Conservation (phyloP, 1,140 invertebrate species). For the Bacillus rossius region DNA sequence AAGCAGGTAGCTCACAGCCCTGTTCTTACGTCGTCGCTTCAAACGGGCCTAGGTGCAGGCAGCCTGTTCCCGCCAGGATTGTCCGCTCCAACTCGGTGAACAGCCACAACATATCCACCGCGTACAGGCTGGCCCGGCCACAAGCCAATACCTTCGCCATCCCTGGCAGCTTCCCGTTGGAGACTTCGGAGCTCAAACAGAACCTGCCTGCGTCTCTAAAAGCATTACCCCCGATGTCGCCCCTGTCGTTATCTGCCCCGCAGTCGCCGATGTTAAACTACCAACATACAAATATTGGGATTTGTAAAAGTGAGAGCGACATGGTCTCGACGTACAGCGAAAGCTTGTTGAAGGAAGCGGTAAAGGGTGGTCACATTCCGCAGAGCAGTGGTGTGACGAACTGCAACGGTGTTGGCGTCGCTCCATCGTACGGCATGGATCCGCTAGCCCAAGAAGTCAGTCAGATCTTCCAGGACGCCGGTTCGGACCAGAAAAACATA, state of each 20-base stretch:
- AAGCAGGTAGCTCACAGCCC: conserved; percentile 12
- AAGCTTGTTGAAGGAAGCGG: neutral
- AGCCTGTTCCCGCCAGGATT: neutral
- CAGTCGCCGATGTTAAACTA: conserved; percentile 12
- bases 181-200: conserved; percentile 7
- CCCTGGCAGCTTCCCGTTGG: conserved; percentile 5
- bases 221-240: conserved; percentile 11
- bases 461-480: conserved; percentile 46
- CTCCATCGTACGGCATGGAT: conserved; percentile 34
- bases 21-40: no score
- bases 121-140: conserved; percentile 19
- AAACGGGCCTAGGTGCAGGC: no score
- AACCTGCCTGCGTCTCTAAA: neutral
- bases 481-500: conserved; percentile 18
- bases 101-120: neutral
- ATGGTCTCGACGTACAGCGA: neutral
- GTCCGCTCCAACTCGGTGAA: conserved; percentile 10
- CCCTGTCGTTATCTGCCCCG: conserved; percentile 17
- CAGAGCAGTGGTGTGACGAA: neutral
- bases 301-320: neutral
- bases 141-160: conserved; percentile 28
- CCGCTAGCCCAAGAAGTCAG: conserved; percentile 47
- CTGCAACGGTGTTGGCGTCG: neutral
- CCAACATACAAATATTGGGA: neutral
- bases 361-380: neutral